Base-by-base conservation (phyloP, 2,113 vertebrate genomes). In the Protomyctophum bolini region DNA sequence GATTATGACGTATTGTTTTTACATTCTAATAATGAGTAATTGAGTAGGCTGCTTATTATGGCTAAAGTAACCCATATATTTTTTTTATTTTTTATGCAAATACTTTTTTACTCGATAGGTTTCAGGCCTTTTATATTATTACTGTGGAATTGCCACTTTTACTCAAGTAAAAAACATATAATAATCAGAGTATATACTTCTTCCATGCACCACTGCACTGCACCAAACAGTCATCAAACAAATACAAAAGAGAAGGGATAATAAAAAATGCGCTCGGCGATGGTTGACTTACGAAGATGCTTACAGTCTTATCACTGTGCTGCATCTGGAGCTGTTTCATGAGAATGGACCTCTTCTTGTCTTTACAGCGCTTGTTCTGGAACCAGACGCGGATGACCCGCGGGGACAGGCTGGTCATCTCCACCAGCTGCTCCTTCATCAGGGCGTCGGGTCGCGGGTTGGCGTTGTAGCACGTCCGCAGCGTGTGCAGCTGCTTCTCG, bases 281-380 rank as follows among this genome's bases (percentile, higher is more conserved):
- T 55, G 21, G 33, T 54, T 21, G 76, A 90, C 88, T 91, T 87
- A 91, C 89, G 83, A 89, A 91, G 83, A 91, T 86, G 84, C 92
- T 95, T 90, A 98, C 96, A 88, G 96, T 93, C 92, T 97, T 96
- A 92, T 96, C 94, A 84, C 66, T 94, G 87, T 94, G 94, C 67
- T 98, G 95, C 68, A 95, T 95, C 88, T 97, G 96, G 41, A 95
- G 92, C 87, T 97, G 95, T 81, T 97, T 99, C 93, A 97, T 96
- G 33, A 96, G 93, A 21, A 96, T 92, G 11, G 94, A 95, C 61
- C 94, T 95, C 81, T 99, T 99, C 91, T 99, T 99, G 92, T 99
- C 97, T 81, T 99, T 98, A 92, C 97, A 99, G 58, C 97, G 95
- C 81, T 99, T 99, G 92, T 98, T 99, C 92, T 99, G 97, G 92